Evolutionary conservation across 2,113 vertebrate genomes (phyloP).

Genomic region (Rhea pennata): DNA sequence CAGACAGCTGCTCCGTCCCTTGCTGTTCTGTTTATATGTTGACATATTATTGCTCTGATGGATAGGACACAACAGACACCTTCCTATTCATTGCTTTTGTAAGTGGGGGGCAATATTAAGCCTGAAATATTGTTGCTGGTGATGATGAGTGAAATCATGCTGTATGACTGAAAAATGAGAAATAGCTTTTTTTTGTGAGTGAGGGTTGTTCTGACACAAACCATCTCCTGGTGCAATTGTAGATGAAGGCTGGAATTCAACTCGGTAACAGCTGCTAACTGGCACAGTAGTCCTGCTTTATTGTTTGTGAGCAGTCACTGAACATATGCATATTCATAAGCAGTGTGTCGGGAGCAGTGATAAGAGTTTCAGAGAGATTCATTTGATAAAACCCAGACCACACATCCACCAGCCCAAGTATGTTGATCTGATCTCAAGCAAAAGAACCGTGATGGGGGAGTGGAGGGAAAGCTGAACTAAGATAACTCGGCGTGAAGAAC

Average conservation of each 20-base stretch:
- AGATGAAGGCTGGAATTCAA: not conserved
- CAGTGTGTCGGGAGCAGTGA: not conserved
- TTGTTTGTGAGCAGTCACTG: not conserved
- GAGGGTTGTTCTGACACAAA: not conserved
- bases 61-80: not conserved
- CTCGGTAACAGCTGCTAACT: conserved; percentile 20
- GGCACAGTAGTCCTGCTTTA: not conserved
- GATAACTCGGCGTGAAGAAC: not conserved
- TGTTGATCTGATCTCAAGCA: not conserved
- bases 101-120: not conserved
- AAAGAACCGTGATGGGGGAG: not conserved
- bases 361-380: not conserved
- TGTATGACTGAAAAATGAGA: not conserved
- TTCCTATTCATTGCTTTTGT: not conserved
- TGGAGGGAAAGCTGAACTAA: not conserved
- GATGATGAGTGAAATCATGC: not conserved
- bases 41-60: not conserved
- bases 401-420: not conserved
- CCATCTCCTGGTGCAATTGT: not conserved
- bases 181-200: not conserved
- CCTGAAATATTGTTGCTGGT: not conserved
- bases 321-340: conserved; percentile 8
- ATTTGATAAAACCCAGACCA: not conserved
- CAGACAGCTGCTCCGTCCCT: not conserved
- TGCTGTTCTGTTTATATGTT: not conserved